A percentile compares a stretch with the other conserved stretches of the same genome.
Conservation (phyloP, 1,140 invertebrate genomes). For the Phymorhynchus buccinoides region DNA sequence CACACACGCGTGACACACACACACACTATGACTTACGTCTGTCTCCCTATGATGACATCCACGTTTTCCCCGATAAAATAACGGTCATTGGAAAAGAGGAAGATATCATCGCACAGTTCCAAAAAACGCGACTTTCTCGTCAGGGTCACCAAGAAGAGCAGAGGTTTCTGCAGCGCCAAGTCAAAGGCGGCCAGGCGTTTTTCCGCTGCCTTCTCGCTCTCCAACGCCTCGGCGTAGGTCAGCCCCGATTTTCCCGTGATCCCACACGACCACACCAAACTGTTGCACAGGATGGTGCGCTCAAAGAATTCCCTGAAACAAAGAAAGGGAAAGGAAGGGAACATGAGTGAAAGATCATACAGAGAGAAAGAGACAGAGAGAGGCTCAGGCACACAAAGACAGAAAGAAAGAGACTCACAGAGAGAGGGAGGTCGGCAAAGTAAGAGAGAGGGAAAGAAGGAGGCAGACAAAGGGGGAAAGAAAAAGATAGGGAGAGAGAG, state of each 20-base stretch:
- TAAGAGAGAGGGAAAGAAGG: too few relatives aligned
- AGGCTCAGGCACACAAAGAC: too few relatives aligned
- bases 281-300: slow-evolving; percentile 94
- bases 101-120: slow-evolving; percentile 91
- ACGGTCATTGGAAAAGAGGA: slow-evolving; percentile 87
- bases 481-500: too few relatives aligned
- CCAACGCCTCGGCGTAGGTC: slow-evolving; percentile 92
- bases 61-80: slow-evolving; percentile 94
- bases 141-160: slow-evolving; percentile 86
- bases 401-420: too few relatives aligned
- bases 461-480: too few relatives aligned
- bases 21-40: slow-evolving; percentile 70
- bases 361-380: too few relatives aligned
- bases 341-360: too few relatives aligned
- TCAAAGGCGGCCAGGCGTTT: slow-evolving; percentile 69
- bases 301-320: slow-evolving; percentile 92
- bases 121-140: slow-evolving; percentile 86
- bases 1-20: not conserved
- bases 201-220: slow-evolving; percentile 84
- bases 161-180: slow-evolving; percentile 78
- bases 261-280: slow-evolving; percentile 95
- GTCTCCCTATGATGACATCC: slow-evolving; percentile 79
- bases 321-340: too few relatives aligned
- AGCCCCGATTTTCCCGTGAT: slow-evolving; percentile 91
- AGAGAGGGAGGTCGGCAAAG: too few relatives aligned